phyloP scores from a whole-genome alignment of 1,140 invertebrate species.

The Plectrocnemia conspersa region DNA sequence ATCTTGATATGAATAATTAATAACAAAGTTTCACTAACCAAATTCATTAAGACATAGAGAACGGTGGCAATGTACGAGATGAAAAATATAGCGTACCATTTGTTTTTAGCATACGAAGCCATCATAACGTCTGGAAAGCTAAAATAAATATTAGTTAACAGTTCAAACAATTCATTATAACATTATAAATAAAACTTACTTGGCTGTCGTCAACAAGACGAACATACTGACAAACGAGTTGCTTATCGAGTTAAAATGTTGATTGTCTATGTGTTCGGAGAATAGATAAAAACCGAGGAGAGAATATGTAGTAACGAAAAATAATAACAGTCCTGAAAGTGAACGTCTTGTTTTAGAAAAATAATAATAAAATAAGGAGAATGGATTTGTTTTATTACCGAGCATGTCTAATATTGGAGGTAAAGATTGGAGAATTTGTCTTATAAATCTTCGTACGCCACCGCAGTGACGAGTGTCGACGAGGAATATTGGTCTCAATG shows the following conservation, averaged over 20 bases:
- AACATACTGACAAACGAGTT: conserved; percentile 87
- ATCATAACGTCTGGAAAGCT: conserved; percentile 94
- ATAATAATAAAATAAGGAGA: conserved; percentile 13
- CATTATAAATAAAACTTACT: conserved; percentile 61
- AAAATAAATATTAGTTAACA: conserved; percentile 7
- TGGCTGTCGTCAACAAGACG: conserved; percentile 85
- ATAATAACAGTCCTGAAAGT: conserved; percentile 64
- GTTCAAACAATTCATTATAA: conserved; percentile 13
- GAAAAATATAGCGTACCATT: conserved; percentile 83
- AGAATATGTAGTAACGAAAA: conserved; percentile 82
- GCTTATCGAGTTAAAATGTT: conserved; percentile 72
- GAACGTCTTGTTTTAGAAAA: background rate
- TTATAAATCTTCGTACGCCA: conserved; percentile 65
- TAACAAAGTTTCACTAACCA: conserved; percentile 54
- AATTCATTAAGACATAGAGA: conserved; percentile 86
- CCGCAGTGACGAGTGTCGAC: conserved; percentile 83
- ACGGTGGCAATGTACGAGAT: conserved; percentile 80
- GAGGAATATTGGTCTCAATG: conserved; percentile 83
- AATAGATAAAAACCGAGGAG: conserved; percentile 80
- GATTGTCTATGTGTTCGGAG: conserved; percentile 63
- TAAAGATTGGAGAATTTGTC: conserved; percentile 76
- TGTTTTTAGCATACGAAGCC: conserved; percentile 76
- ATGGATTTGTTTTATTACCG: conserved; percentile 37
- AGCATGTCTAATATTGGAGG: conserved; percentile 89
- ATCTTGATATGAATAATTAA: background rate